Evolutionary conservation across 2,888 invertebrate genomes (phyloP), one percentile per base, ranked within the genome.

Genomic region (Idaea biselata): DNA sequence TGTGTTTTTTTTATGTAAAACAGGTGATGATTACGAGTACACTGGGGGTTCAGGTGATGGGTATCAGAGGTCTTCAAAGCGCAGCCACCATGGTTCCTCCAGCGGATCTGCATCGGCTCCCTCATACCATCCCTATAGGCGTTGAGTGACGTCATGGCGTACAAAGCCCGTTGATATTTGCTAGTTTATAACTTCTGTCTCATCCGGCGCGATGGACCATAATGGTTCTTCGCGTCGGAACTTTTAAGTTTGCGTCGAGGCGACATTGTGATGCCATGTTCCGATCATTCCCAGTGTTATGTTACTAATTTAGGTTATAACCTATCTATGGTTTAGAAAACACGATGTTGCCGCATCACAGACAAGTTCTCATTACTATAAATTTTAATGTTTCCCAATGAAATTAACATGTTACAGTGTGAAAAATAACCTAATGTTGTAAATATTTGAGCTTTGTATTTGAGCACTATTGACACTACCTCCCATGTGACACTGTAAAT

Each of bases 1-100:
- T 62, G 59, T 69, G 59, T 69, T 67, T 68, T 68, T 72, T 62
- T 70, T 44, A 56, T 60, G 33, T 60, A 17, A 44, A 44, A 44
- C 77, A 90, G 91, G 90, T 81, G 92, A 92, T 74, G 93, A 93
- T 76, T 91, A 89, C 83, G 93, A 93, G 74, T 89, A 90, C 79
- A 88, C 91, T 59, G 93, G 93, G 55, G 93, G 89, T 1, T 91
- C 93, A 16, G 93, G 93, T 62, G 93, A 93, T 59, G 92, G 92
- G 1, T 89, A 91, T 72, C 92, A 91, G 75, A 83, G 87, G 68
- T 79, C 92, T 55, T 86, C 91, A 33, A 92, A 92, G 80, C 89
- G 92, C 63, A 86, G 83, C 76, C 82, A 90, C 75, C 89, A 89
- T 73, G 88, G 84, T 16, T 80, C 89, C 5, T 81, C 87, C 11